phyloP scores from a whole-genome alignment of 2,113 vertebrate genomes.

The Dermatemys mawii region DNA sequence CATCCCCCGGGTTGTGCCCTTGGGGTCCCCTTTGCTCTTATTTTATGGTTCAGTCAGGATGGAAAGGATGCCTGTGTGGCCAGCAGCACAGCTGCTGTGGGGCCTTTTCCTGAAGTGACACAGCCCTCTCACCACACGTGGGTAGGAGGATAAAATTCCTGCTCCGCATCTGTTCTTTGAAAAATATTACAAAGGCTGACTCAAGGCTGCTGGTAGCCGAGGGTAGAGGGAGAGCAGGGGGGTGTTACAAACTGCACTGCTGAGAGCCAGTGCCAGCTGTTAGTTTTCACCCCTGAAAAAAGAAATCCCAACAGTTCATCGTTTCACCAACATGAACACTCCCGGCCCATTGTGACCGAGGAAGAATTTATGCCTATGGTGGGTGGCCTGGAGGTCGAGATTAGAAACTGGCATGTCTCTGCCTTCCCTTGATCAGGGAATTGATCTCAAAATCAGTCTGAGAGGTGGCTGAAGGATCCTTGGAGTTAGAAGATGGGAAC shows the following conservation, averaged over 20 bases:
- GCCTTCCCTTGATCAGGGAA: background rate
- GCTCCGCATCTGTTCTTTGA: accelerated
- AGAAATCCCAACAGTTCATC: background rate
- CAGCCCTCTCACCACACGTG: background rate
- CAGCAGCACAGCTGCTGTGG: accelerated
- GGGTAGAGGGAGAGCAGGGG: background rate
- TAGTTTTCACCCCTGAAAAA: background rate
- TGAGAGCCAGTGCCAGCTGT: background rate
- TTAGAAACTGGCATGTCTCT: background rate
- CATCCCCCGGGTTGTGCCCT: background rate
- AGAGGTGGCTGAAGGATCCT: background rate
- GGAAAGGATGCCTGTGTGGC: background rate
- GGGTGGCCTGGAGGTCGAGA: background rate
- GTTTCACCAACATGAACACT: background rate
- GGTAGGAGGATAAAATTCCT: background rate
- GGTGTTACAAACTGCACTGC: background rate
- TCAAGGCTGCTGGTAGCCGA: accelerated
- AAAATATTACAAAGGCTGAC: background rate
- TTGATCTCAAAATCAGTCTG: background rate
- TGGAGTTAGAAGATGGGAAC: background rate
- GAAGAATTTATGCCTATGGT: background rate
- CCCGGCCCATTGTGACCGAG: background rate
- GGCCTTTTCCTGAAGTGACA: background rate
- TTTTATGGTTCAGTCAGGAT: accelerated
- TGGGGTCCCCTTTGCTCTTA: accelerated